Evolutionary conservation across 2,797 vertebrate genomes (phyloP), one percentile per base, ranked within the genome.

Genomic region (Pangasius mekongensis): DNA sequence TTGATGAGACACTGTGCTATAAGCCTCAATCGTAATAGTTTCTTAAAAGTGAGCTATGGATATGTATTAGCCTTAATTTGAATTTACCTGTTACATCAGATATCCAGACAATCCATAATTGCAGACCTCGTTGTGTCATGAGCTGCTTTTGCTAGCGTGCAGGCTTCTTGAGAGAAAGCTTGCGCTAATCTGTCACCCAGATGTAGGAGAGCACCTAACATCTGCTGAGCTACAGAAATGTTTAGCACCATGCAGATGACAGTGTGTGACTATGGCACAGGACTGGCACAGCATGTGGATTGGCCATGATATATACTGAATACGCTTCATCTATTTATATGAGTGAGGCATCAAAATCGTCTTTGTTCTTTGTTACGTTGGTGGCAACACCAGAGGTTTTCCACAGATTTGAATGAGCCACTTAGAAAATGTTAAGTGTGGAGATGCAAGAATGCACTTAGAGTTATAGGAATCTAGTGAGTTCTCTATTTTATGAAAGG

Each of bases 91-190:
- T 78, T 84, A 85, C 39, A 74, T 86, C 81, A 67, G 47, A 84
- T 67, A 69, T 71, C 60, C 85, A 82, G 60, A 56, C 73, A 78
- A 80, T 24, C 56, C 47, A 82, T 90, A 88, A 91, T 89, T 71
- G 14, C 20, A 87, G 89, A 76, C 84, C 18, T 39, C 54, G 10
- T 74, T 49, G 87, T 78, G 88, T 43, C 67, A 88, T 22, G 6
- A 5, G 73, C 67, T 86, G 60, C 74, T 83, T 84, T 58, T 56
- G 49, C 89, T 85, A 73, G 30, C 62, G 18, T 82, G 77, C 84
- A 69, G 81, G 71, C 82, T 36, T 74, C 77, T 73, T 69, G 39
- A 43, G 49, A 33, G 60, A 82, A 90, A 58, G 58, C 83, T 52
- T 66, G 24, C 39, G 47, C 78, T 87, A 84, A 87, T 87, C 84